Conservation (phyloP, 2,888 invertebrate species). For the Mechanitis messenoides region DNA sequence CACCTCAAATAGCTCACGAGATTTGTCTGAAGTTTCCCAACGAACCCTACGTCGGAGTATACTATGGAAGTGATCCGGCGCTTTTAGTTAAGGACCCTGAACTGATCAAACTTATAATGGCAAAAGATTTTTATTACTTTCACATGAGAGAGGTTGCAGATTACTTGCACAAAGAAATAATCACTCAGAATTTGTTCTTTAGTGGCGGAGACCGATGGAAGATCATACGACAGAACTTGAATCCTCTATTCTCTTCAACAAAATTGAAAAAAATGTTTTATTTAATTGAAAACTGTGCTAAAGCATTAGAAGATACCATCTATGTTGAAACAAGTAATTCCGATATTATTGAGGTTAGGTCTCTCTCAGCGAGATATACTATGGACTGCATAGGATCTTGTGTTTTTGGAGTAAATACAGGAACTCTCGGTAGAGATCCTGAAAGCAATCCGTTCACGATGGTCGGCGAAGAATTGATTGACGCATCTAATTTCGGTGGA, state of each 20-base stretch:
- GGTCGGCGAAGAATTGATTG: conserved; percentile 40
- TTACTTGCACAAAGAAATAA: conserved; percentile 41
- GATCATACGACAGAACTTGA: conserved; percentile 50
- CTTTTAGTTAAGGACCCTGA: conserved; percentile 52
- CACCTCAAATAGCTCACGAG: conserved; percentile 36
- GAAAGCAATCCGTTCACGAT: conserved; percentile 40
- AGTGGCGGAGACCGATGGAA: conserved; percentile 54
- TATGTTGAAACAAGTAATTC: conserved; percentile 29
- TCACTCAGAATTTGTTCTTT: conserved; percentile 46
- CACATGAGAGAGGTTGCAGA: conserved; percentile 46
- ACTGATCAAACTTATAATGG: conserved; percentile 46
- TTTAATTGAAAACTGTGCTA: conserved; percentile 44
- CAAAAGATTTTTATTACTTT: conserved; percentile 58
- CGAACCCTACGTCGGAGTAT: conserved; percentile 52
- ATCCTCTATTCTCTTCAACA: conserved; percentile 51
- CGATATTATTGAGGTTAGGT: conserved; percentile 35
- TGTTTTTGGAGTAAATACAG: conserved; percentile 50
- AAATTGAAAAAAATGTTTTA: conserved; percentile 63
- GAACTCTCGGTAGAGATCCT: conserved; percentile 21
- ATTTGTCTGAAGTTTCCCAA: conserved; percentile 46
- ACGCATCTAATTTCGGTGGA: conserved; percentile 33
- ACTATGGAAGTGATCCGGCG: conserved; percentile 51
- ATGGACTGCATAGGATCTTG: conserved; percentile 54
- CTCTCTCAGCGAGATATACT: conserved; percentile 42
- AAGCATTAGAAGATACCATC: conserved; percentile 41